phyloP scores from a whole-genome alignment of 35 echinoderm and acorn worm species.

The Nesometra sesokonis region DNA sequence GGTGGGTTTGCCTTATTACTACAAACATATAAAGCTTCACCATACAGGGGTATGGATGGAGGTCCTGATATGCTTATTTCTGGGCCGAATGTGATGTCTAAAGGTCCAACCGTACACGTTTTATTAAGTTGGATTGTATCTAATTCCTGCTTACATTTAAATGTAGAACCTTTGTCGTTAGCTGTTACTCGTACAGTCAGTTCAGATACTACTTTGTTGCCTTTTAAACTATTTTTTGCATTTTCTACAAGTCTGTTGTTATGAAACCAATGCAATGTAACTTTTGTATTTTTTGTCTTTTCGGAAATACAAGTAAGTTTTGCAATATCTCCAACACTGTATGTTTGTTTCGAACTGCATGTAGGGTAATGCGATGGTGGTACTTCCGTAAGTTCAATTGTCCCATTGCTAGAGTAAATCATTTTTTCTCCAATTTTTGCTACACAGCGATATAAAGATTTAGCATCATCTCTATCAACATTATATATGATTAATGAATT shows the following conservation, averaged over 20 bases:
- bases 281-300: background rate
- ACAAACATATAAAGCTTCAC: background rate
- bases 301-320: background rate
- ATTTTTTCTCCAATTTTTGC: background rate
- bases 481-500: background rate
- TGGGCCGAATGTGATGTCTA: background rate
- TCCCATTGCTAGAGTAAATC: background rate
- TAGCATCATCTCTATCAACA: background rate
- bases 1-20: background rate
- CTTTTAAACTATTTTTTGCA: too few species aligned
- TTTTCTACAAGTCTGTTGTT: background rate
- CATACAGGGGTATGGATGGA: background rate
- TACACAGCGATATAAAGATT: background rate
- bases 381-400: background rate
- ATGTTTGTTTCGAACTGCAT: background rate
- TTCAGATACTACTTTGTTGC: background rate
- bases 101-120: background rate
- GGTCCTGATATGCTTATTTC: background rate
- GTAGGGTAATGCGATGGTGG: background rate
- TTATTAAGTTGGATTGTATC: background rate
- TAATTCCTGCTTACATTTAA: background rate
- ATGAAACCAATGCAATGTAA: background rate
- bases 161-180: background rate
- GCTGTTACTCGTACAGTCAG: background rate
- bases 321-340: background rate